Evolutionary conservation across 1,140 invertebrate genomes (phyloP).

Genomic region (Drosophila mayri): DNA sequence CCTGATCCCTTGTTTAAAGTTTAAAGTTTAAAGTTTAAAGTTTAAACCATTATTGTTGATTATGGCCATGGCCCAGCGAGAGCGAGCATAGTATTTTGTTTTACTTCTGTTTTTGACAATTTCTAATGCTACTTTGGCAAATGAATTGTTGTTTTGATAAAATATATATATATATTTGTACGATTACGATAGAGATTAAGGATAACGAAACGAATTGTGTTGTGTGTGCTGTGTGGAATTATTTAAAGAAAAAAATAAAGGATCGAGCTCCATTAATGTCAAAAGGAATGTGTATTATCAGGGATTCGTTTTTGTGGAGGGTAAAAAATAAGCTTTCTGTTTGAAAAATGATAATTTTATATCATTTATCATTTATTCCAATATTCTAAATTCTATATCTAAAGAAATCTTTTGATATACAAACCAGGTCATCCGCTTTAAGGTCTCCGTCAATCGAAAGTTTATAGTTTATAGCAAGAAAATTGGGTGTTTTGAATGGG

Average conservation of each 20-base stretch:
- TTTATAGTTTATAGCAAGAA: background rate
- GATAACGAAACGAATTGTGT: conserved; percentile 28
- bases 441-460: background rate
- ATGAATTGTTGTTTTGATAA: conserved; percentile 80
- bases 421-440: background rate
- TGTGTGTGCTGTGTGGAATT: conserved; percentile 8
- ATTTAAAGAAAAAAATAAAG: conserved; percentile 21
- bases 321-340: background rate
- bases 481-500: background rate
- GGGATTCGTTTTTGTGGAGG: background rate
- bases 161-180: conserved; percentile 73
- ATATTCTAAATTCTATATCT: too few relatives aligned
- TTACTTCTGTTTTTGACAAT: conserved; percentile 22
- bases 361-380: too few relatives aligned
- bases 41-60: conserved; percentile 34
- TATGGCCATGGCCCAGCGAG: conserved; percentile 48
- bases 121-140: conserved; percentile 36
- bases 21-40: too few relatives aligned
- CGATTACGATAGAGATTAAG: conserved; percentile 40
- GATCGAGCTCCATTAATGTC: conserved; percentile 24
- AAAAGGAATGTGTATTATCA: background rate
- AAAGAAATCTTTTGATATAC: background rate
- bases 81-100: conserved; percentile 49
- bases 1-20: conserved; percentile 12
- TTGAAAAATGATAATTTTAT: too few relatives aligned